These are phyloP conservation scores for Rhyzopertha dominica DNA, from an alignment of 1,140 invertebrate genomes.

Conservation along the genomic window DNA sequence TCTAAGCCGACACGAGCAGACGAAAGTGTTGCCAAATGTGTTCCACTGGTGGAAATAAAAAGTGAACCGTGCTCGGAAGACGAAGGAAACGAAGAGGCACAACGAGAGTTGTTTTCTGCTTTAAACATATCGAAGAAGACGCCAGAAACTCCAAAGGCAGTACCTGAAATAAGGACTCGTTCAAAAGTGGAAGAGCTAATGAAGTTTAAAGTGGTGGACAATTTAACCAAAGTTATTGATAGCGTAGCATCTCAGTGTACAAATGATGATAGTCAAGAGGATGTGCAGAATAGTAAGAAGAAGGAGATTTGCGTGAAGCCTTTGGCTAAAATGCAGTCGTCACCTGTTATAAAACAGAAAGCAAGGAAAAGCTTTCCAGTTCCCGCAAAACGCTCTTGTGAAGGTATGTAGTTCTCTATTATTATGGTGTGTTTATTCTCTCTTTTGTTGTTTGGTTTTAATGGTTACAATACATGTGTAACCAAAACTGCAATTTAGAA, in stretches of 20 bases:
- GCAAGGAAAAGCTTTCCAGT: constrained; percentile 37
- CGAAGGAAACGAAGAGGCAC: constrained; percentile 23
- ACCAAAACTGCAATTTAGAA: too few species aligned
- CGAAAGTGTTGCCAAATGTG: neutral
- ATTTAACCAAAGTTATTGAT: constrained; percentile 28
- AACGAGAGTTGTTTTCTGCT: constrained; percentile 36
- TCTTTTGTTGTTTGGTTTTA: too few species aligned
- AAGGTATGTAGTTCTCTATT: too few species aligned
- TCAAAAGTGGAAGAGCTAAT: constrained; percentile 40
- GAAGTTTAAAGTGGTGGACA: constrained; percentile 23
- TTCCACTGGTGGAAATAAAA: constrained; percentile 45
- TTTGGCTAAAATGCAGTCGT: constrained; percentile 30
- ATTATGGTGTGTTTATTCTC: too few species aligned
- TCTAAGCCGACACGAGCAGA: neutral
- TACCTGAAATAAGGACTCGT: constrained; percentile 30
- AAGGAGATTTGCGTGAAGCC: constrained; percentile 34
- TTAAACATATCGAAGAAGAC: constrained; percentile 36
- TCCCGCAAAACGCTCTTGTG: too few species aligned
- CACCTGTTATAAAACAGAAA: constrained; percentile 28
- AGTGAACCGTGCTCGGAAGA: constrained; percentile 41
- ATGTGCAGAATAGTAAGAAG: neutral
- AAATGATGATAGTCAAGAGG: neutral
- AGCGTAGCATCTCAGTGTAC: constrained; percentile 23
- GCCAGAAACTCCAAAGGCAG: constrained; percentile 19
- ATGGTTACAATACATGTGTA: too few species aligned